Conservation (phyloP, 2,797 vertebrate species). For the Protosalanx chinensis region DNA sequence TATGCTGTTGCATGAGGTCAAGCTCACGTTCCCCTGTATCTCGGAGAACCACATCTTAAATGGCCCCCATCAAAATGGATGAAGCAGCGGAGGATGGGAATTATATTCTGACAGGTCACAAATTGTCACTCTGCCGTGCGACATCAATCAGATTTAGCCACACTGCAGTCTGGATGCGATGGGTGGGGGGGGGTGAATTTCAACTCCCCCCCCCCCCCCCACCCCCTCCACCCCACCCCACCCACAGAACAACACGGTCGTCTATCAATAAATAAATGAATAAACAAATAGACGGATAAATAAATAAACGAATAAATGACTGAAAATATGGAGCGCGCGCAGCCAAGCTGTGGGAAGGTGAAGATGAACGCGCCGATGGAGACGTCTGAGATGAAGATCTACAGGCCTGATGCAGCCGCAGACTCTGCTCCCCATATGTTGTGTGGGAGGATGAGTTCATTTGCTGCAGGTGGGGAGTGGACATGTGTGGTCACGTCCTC, state of each 20-base stretch:
- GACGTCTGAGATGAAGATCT: not conserved
- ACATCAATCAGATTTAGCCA: conserved; percentile 51
- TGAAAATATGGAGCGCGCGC: not conserved
- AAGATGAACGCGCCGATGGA: not conserved
- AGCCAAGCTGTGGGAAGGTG: too few relatives aligned
- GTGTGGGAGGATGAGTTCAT: conserved; percentile 16
- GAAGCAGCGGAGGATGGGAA: conserved; percentile 57
- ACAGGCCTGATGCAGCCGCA: not conserved
- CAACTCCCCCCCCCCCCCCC: too few relatives aligned
- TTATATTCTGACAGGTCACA: conserved; percentile 60
- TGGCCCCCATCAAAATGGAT: conserved; percentile 59
- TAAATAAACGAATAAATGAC: not conserved
- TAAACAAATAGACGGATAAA: too few relatives aligned
- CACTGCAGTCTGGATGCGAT: conserved; percentile 8
- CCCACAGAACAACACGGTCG: too few relatives aligned
- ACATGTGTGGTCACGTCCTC: too few relatives aligned
- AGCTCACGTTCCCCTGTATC: conserved; percentile 45
- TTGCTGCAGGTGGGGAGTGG: not conserved
- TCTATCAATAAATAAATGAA: too few relatives aligned
- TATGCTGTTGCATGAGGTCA: conserved; percentile 58
- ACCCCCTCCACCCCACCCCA: too few relatives aligned
- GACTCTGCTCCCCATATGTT: not conserved
- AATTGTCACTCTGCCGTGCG: conserved; percentile 54
- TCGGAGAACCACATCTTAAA: conserved; percentile 50
- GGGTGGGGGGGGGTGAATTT: conserved; percentile 4